Evolutionary conservation across 2,888 invertebrate species (phyloP), one percentile per base, ranked within the genome.

Genomic region (Oscheius sp.): DNA sequence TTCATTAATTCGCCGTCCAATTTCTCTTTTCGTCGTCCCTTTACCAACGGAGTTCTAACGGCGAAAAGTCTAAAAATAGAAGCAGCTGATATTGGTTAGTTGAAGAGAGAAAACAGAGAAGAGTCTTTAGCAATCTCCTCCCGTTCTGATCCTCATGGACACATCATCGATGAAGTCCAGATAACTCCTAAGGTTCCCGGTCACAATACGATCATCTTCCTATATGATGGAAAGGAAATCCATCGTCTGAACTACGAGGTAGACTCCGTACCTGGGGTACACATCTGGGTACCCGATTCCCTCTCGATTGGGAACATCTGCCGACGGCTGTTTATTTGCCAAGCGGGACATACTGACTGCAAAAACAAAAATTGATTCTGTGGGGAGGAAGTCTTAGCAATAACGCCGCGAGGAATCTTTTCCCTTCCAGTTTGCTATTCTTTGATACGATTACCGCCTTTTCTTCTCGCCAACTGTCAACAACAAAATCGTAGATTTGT

Each of bases 201-300:
- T 14, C 44, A 36, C 14, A 76, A 76, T 41, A 45, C 33, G 12
- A 28, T 73, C 36, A 57, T 68, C 30, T 70, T 76, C 26, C 70
- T 61, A 38, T 73, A 72, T 44, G 73, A 69, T 14, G 75, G 73
- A 63, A 70, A 72, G 20, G 70, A 72, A 17, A 63, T 76, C 12
- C 70, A 73, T 59, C 59, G 69, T 47, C 63, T 76, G 33, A 68
- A 64, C 22, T 76, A 71, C 57, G 71, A 73, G 67, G 75, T 73
- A n/a, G n/a, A n/a, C n/a, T n/a, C n/a, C n/a, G n/a, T n/a, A n/a
- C n/a, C n/a, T n/a, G n/a, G n/a, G n/a, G n/a, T n/a, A n/a, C n/a
- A n/a, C n/a, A n/a, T n/a, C n/a, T n/a, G n/a, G n/a, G n/a, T n/a
- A n/a, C n/a, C n/a, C n/a, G n/a, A n/a, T n/a, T 41, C 20, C 41